Conservation (phyloP, 2,797 vertebrate species). For the Poeciliopsis infans region DNA sequence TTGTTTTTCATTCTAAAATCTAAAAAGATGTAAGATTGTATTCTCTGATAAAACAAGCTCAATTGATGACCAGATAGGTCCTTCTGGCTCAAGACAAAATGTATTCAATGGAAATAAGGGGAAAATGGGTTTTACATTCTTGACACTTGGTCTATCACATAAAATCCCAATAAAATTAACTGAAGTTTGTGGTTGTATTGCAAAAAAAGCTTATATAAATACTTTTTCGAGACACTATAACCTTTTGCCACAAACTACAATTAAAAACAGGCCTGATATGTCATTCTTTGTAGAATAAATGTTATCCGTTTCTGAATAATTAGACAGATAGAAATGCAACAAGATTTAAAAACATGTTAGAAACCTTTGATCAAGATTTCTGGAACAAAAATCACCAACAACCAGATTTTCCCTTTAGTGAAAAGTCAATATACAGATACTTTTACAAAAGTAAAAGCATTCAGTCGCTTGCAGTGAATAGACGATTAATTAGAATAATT, state of each 20-base stretch:
- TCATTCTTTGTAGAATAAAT: conserved; percentile 12
- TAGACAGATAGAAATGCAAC: not conserved
- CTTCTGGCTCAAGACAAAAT: not conserved
- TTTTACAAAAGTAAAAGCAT: not conserved
- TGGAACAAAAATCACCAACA: not conserved
- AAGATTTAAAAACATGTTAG: not conserved
- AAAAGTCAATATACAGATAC: not conserved
- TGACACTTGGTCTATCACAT: not conserved
- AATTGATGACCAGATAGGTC: not conserved
- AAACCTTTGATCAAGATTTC: conserved; percentile 9
- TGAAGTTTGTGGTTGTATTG: not conserved
- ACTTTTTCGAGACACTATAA: not conserved
- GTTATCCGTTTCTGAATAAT: not conserved
- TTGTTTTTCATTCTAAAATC: not conserved
- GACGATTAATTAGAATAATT: conserved; percentile 7
- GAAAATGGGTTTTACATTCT: not conserved
- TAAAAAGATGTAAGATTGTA: not conserved
- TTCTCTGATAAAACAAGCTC: not conserved
- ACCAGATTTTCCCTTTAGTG: not conserved
- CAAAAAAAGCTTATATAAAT: not conserved
- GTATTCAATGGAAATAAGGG: not conserved
- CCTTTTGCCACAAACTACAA: not conserved
- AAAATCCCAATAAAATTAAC: not conserved
- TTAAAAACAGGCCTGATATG: conserved; percentile 6
- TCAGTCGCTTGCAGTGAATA: not conserved